Base-by-base conservation (phyloP, 2,113 vertebrate species). In the Laterallus jamaicensis region DNA sequence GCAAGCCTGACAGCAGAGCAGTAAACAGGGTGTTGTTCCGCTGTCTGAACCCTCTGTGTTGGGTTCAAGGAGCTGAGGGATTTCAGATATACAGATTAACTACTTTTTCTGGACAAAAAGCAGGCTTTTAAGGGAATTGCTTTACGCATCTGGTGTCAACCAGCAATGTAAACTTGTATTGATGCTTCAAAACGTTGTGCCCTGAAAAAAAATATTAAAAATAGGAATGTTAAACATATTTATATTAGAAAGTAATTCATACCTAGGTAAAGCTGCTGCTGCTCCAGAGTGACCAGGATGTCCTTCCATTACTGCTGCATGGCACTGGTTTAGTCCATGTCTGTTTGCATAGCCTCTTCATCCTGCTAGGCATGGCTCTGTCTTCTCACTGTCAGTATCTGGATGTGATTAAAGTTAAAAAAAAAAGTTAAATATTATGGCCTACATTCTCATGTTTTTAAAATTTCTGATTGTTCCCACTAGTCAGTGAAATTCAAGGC, bases 201-300 rank as follows among this genome's bases (percentile, higher is more conserved):
- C 52, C 42, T 63, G 49, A 81, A 62, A 79, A 42, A 91, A 88
- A 1, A 44, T 49, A 55, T 87, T 79, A 74, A 77, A 88, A 88
- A 60, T 21, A 19, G 5, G 15, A 75, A 32, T 3, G 3, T 56
- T 56, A 75, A 74, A 54, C 10, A 18, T 35, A 70, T 9, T 4
- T n/a, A 2, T 60, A 56, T 39, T 39, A 85, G 55, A 77, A 67
- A 71, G 29, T 28, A 83, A 28, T 71, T 70, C 31, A 11, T 97
- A 97, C 88, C 93, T 91, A 73, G n/a, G 89, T 37, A 95, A 89
- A 88, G 94, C 91, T 64, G 96, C 93, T 85, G 94, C 89, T 68
- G 95, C 95, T 82, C 95, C 96, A 95, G 96, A 95, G 76, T 11
- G 31, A 56, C 82, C 84, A 37, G 96, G 78, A 21, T 70, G 29